Base-by-base conservation (phyloP, 2,113 vertebrate genomes). In the Microcebus tavaratra region DNA sequence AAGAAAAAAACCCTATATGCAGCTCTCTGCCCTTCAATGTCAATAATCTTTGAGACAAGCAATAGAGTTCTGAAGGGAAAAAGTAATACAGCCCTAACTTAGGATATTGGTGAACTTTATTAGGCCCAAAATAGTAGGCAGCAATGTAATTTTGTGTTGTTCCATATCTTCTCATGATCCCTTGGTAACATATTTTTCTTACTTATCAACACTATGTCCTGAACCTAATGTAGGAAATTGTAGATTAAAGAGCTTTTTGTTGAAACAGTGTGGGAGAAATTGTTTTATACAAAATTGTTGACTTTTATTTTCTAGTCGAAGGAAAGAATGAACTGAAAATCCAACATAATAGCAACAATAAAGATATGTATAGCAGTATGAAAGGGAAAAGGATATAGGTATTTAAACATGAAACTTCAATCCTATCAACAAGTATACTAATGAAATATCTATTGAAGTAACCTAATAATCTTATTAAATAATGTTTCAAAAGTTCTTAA, bases 21-120 rank as follows among this genome's bases (percentile, higher is more conserved):
- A 95, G 65, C 57, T 82, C 36, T 67, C 88, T 92, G 48, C 50
- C 88, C 91, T 98, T 97, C 94, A 97, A 93, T 97, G 83, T 72
- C 83, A 92, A 93, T 75, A 55, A 29, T 93, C 21, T 94, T 48
- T 0, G 0, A 96, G 70, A 34, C 25, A 95, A 96, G 34, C 90
- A 92, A 97, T 94, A 95, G 17, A 97, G 20, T 97, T 98, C 82
- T 96, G 83, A 96, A 79, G 25, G 45, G 2, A n/a, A 36, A 94
- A 98, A 94, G n/a, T 67, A 97, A 95, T 61, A 79, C 1, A 97
- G 68, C 9, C 29, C 48, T 92, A 91, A 97, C 88, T 50, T 94
- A 97, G 53, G 72, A 95, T 73, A 88, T n/a, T 55, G 23, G 5
- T 97, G 86, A 97, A 98, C 81, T 87, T 93, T 34, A 95, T 94